A percentile compares a stretch with the other conserved stretches of the same genome.
Conservation (phyloP, 2,113 vertebrate species). For the Struthidea cinerea region DNA sequence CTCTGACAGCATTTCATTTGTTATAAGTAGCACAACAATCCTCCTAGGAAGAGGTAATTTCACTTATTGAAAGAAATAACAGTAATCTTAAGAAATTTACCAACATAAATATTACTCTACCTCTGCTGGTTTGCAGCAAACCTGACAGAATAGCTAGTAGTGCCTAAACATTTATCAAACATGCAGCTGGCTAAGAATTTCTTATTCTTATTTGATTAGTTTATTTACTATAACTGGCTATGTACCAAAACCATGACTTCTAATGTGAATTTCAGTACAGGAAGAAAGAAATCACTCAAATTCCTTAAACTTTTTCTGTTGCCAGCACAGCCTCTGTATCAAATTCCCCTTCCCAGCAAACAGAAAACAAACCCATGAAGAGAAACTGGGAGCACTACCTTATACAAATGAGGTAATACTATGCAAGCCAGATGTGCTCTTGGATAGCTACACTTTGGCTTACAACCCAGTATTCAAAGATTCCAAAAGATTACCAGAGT, state of each 20-base stretch:
- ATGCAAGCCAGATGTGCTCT: constrained; percentile 23
- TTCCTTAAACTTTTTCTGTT: not conserved
- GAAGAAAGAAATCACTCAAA: not conserved
- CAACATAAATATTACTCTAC: not conserved
- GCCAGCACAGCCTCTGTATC: not conserved
- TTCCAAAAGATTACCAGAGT: constrained; percentile 5
- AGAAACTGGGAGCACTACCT: not conserved
- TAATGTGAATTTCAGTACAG: not conserved
- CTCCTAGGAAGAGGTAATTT: not conserved
- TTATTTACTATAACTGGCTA: not conserved
- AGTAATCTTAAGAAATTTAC: not conserved
- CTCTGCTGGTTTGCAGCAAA: not conserved
- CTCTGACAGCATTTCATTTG: not conserved
- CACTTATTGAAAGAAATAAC: not conserved
- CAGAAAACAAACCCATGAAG: constrained; percentile 26
- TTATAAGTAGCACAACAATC: not conserved
- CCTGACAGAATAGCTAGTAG: not conserved
- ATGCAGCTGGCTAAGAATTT: not conserved
- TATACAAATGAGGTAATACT: constrained; percentile 21
- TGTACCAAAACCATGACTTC: not conserved
- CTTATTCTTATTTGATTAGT: not conserved
- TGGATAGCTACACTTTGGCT: not conserved
- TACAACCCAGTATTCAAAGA: not conserved
- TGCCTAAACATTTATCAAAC: not conserved
- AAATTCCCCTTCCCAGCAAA: not conserved